phyloP scores from a whole-genome alignment of 37 sponge, comb jelly and placozoan species.

The Cladorhizidae sp. region DNA sequence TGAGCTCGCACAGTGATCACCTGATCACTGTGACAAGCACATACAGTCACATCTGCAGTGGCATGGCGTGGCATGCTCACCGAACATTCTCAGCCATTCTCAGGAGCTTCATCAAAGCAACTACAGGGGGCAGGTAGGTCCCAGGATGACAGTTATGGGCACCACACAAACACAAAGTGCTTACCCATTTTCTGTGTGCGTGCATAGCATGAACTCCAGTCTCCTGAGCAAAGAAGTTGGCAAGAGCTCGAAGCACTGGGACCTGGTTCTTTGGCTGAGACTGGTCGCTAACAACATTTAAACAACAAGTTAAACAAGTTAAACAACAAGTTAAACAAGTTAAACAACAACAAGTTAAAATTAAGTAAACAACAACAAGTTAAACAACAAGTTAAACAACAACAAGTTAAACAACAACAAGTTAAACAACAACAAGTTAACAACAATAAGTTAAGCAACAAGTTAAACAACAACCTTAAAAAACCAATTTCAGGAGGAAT shows the following conservation, averaged over 20 bases:
- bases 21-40: too few species aligned
- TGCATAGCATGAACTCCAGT: conserved; percentile 32
- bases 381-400: background rate
- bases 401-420: background rate
- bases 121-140: background rate
- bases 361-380: background rate
- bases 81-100: too few species aligned
- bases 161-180: too few species aligned
- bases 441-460: too few species aligned
- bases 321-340: background rate
- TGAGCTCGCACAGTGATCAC: too few species aligned
- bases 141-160: too few species aligned
- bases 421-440: background rate
- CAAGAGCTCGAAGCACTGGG: conserved; percentile 56
- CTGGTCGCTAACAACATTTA: conserved; percentile 24
- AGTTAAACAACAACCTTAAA: too few species aligned
- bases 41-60: too few species aligned
- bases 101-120: too few species aligned
- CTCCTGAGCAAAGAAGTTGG: conserved; percentile 52
- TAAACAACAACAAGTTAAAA: background rate
- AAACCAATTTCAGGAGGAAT: too few species aligned
- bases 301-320: background rate
- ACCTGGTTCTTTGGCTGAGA: conserved; percentile 63
- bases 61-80: too few species aligned
- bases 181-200: conserved; percentile 17